A percentile compares a stretch with the other conserved stretches of the same genome.
These are phyloP conservation scores for Mus musculus DNA, from an alignment of 2,113 vertebrate genomes.

Conservation along the genomic window DNA sequence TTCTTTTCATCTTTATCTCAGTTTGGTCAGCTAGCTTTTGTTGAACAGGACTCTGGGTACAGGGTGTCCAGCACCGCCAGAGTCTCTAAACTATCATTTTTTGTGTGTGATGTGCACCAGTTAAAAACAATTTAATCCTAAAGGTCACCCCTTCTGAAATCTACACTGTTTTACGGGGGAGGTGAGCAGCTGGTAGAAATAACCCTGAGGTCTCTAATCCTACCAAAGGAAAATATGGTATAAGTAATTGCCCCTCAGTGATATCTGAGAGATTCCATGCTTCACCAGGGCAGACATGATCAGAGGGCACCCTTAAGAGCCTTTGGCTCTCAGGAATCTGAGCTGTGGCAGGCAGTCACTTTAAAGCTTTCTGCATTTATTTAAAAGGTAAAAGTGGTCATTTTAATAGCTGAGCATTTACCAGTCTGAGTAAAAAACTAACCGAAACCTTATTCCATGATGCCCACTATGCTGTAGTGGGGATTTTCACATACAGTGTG, in stretches of 20 bases:
- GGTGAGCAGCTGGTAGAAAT: conserved; percentile 68
- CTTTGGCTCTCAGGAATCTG: neutral
- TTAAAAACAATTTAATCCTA: conserved; percentile 43
- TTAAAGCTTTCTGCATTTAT: neutral
- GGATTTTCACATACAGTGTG: neutral
- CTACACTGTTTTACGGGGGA: conserved; percentile 10
- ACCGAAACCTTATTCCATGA: neutral
- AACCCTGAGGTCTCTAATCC: conserved; percentile 60
- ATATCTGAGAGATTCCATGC: conserved; percentile 2
- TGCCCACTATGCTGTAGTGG: rapidly evolving
- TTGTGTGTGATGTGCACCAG: neutral
- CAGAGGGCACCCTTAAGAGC: neutral
- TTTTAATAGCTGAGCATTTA: conserved; percentile 29
- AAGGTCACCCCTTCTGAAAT: conserved; percentile 34
- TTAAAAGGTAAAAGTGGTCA: neutral
- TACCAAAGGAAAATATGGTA: conserved; percentile 39
- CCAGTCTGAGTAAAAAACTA: conserved; percentile 13
- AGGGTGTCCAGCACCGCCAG: neutral
- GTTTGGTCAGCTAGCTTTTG: neutral
- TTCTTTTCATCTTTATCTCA: neutral
- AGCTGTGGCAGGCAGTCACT: neutral
- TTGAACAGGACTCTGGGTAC: neutral
- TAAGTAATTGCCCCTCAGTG: neutral
- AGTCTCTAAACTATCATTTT: neutral
- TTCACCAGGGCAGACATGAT: neutral